phyloP scores from a whole-genome alignment of 1,140 invertebrate genomes.

The Cardiocondyla obscurior region DNA sequence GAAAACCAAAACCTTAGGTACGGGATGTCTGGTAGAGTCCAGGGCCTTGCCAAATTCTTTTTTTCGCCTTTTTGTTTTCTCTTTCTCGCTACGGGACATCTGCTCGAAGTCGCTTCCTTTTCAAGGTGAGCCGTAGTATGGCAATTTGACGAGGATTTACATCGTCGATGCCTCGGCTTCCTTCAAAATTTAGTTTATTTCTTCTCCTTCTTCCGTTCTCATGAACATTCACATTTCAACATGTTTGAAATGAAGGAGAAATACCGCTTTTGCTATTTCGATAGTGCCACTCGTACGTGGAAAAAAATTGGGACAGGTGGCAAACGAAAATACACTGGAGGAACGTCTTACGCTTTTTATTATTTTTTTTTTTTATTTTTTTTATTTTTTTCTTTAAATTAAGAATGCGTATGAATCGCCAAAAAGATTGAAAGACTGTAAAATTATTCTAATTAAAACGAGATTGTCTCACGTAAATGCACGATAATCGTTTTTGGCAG shows the following conservation, averaged over 20 bases:
- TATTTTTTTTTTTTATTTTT: no score
- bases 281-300: background rate
- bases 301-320: slow-evolving; percentile 6
- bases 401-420: background rate
- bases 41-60: background rate
- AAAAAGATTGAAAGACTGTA: background rate
- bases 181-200: background rate
- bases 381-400: no score
- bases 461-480: background rate
- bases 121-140: background rate
- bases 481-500: background rate
- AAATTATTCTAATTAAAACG: slow-evolving; percentile 25
- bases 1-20: slow-evolving; percentile 56
- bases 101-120: slow-evolving; percentile 34
- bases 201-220: background rate
- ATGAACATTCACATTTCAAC: background rate
- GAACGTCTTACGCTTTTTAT: background rate
- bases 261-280: background rate
- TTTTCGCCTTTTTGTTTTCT: background rate
- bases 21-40: slow-evolving; percentile 74
- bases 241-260: background rate
- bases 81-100: slow-evolving; percentile 11
- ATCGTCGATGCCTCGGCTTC: background rate
- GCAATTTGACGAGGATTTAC: slow-evolving; percentile 25
- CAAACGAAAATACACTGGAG: slow-evolving; percentile 60